Evolutionary conservation across 2,797 vertebrate species (phyloP).

Genomic region (Clarias pachynema): DNA sequence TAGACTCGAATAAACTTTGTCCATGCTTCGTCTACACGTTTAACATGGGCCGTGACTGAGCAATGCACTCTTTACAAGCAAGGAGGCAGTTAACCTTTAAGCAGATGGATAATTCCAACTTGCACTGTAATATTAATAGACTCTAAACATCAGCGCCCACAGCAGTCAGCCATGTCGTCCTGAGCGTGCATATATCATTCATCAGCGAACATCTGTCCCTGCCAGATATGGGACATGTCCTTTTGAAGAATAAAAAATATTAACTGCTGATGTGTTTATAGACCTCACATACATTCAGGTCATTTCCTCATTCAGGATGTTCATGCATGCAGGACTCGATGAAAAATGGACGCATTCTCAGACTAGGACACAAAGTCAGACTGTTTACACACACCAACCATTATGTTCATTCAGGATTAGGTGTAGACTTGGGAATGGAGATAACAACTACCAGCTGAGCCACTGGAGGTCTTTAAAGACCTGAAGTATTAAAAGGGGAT

Average conservation of each 20-base stretch:
- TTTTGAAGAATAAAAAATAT: conserved; percentile 58
- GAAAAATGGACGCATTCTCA: neutral
- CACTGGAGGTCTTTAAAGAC: conserved; percentile 2
- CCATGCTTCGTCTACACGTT: conserved; percentile 17
- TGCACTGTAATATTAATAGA: conserved; percentile 86
- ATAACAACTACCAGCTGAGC: neutral
- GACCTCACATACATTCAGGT: conserved; percentile 36
- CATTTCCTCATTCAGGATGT: conserved; percentile 21
- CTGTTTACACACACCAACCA: neutral
- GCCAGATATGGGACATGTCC: conserved; percentile 56
- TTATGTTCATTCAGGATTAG: conserved; percentile 10
- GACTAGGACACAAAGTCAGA: neutral
- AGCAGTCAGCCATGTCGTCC: conserved; percentile 75
- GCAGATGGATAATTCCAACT: conserved; percentile 85
- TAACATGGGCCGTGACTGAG: conserved; percentile 67
- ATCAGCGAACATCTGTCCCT: conserved; percentile 52
- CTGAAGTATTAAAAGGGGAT: neutral
- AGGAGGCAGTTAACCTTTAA: conserved; percentile 89
- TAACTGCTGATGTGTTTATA: conserved; percentile 52
- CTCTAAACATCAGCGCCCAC: conserved; percentile 67
- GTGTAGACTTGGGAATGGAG: neutral
- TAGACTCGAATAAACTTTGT: conserved; percentile 60
- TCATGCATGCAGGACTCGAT: neutral
- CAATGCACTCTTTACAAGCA: conserved; percentile 78
- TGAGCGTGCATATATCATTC: conserved; percentile 57